Base-by-base conservation (phyloP, 2,797 vertebrate species). In the Phataginus tricuspis region DNA sequence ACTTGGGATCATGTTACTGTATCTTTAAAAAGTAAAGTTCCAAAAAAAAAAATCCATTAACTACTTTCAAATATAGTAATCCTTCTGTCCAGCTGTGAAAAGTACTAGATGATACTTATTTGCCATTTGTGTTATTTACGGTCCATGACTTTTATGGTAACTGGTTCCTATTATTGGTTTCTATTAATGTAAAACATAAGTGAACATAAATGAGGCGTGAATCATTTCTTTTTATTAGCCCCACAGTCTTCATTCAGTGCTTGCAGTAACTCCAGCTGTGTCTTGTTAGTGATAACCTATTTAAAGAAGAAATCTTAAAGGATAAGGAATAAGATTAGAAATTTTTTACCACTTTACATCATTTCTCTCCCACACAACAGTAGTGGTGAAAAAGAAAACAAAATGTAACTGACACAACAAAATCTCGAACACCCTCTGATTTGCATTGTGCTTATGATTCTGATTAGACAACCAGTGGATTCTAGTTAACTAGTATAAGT, bases 171-270 rank as follows among this genome's bases (percentile, higher is more conserved):
- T 99, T 99, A 99, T 99, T 99, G 99, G 99, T 99, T 99, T 99
- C 99, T 99, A 99, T 99, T 99, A 99, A 99, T 99, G 99, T 99
- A 99, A 99, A 99, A 99, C 99, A 99, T 99, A 99, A 99, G 99
- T 99, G 99, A 99, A 99, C 99, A 99, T 98, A 99, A 99, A 99
- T 99, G 99, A 99, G 99, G 98, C 99, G 97, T 99, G 99, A 99
- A 99, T 99, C 98, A 98, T 99, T 99, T 99, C 98, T 99, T 99
- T 99, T 99, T 99, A 99, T 99, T 99, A 99, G 99, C 98, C 98
- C 98, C 98, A 98, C 98, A 98, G 98, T 99, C 98, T 98, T 98
- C 98, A 98, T 98, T 98, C 98, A 94, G 97, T 96, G 98, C 98
- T 96, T 97, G 97, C 98, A 96, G 98, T 97, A 97, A 96, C 98